These are phyloP conservation scores for Charanyca ferruginea DNA, from an alignment of 2,888 invertebrate species.

Conservation along the genomic window DNA sequence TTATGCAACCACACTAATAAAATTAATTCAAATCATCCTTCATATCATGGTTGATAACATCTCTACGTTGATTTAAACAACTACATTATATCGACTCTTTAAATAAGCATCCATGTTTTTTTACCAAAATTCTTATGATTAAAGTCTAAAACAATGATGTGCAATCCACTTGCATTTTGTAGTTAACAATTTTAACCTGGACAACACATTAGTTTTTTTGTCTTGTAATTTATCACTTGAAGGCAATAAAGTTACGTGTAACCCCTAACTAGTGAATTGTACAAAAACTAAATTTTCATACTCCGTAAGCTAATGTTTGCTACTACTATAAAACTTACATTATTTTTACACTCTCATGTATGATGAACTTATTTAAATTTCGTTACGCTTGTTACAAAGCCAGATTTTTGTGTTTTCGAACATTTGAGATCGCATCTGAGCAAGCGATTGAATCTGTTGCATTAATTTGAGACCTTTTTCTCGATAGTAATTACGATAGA, in stretches of 20 bases:
- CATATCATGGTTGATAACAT: constrained; percentile 64
- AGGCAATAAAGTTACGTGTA: constrained; percentile 76
- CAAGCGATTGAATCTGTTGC: constrained; percentile 22
- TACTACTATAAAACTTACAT: constrained; percentile 84
- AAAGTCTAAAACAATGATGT: constrained; percentile 67
- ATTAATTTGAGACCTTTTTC: constrained; percentile 24
- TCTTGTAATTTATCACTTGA: constrained; percentile 67
- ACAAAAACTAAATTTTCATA: constrained; percentile 88
- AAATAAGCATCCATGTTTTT: constrained; percentile 72
- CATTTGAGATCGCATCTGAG: constrained; percentile 43
- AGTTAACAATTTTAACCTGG: constrained; percentile 60
- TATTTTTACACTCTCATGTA: constrained; percentile 82
- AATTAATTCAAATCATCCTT: constrained; percentile 54
- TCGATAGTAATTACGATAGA: constrained; percentile 33
- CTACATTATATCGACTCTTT: constrained; percentile 74
- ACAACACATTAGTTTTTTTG: constrained; percentile 56
- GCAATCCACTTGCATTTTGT: constrained; percentile 66
- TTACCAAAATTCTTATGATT: constrained; percentile 68
- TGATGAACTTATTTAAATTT: constrained; percentile 51
- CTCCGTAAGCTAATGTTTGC: constrained; percentile 81
- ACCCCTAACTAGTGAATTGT: constrained; percentile 86
- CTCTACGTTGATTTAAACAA: constrained; percentile 72
- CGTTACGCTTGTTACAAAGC: constrained; percentile 39
- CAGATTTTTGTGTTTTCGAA: constrained; percentile 20
- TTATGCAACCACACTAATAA: constrained; percentile 62